Evolutionary conservation across 2,797 vertebrate species (phyloP), one percentile per base, ranked within the genome.

Genomic region (Pygocentrus nattereri): DNA sequence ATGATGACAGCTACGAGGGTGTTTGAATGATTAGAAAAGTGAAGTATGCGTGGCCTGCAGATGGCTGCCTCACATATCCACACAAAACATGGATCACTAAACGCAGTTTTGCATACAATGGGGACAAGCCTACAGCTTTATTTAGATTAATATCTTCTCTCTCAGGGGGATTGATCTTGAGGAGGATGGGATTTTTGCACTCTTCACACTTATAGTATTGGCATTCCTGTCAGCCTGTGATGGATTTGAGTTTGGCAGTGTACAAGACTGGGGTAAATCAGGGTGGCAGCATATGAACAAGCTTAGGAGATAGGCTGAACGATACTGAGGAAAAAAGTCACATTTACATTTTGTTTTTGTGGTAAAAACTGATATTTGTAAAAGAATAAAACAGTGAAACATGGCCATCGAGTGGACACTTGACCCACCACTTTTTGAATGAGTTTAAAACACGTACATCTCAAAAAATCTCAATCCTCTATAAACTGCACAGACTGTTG

Each of bases 91-190:
- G 80, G 83, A 85, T 79, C 67, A 64, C 77, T 82, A 76, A 86
- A 86, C 79, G 47, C 72, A 80, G 83, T 85, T 89, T 89, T 90
- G 88, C 87, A 89, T 84, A 85, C 85, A 85, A 81, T 62, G 74
- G 73, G 77, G 85, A 89, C 91, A 89, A 84, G 84, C 86, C 56
- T 18, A 44, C 13, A 13, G 73, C 80, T 87, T 79, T 86, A 86
- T 90, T 89, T 89, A 87, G 89, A 91, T 93, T 88, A 84, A 93
- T 87, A 84, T 82, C 81, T 79, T 73, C 81, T 86, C 88, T 91
- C 85, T 82, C 85, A 82, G 18, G 69, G 41, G n/a, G 87, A 88
- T 84, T 72, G 52, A 74, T 41, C 56, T 72, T 78, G 47, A 27
- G 31, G 70, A 69, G 23, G 76, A 88, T 81, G 83, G 79, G 79